Base-by-base conservation (phyloP, 2,113 vertebrate species). In the Dolichotis patagonum region DNA sequence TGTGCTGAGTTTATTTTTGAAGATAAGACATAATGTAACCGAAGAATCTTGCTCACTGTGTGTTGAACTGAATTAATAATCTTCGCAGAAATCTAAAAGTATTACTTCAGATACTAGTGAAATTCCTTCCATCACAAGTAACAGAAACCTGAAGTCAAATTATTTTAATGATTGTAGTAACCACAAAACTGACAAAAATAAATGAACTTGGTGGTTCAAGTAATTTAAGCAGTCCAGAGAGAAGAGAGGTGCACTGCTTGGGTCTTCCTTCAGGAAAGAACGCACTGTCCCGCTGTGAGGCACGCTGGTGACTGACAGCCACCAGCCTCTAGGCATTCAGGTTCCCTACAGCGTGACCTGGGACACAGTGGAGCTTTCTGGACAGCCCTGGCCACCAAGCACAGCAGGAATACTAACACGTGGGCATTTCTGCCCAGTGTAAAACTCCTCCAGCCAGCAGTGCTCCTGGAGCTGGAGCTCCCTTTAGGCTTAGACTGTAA, bases 41-140 rank as follows among this genome's bases (percentile, higher is more conserved):
- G 67, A 84, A 85, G 3, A 22, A 46, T 12, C 20, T 95, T 91
- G 10, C 24, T 88, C 26, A 9, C 4, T 91, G 20, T 52, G 24
- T 69, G 63, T 62, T 98, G 75, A 95, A 87, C 17, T 84, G 62
- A 95, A 81, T 28, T 75, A 49, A 80, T 35, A 69, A 69, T 65
- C 17, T 62, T 96, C 95, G 56, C 28, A 90, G 54, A 95, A 92
- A 81, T 85, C 13, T 63, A 22, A 96, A 95, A 75, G 26, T 43
- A 81, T 52, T 60, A 82, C 5, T 90, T 60, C 5, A 62, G 11
- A 24, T 56, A 46, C n/a, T 52, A 81, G 30, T 19, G 60, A 38
- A 83, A 78, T 75, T 91, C 12, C 65, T 93, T 88, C 81, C 2
- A 28, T 32, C 28, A 83, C 54, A 43, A 22, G 35, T 73, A 91